These are phyloP conservation scores for Anas platyrhynchos DNA, from an alignment of 2,113 vertebrate genomes.

Conservation along the genomic window DNA sequence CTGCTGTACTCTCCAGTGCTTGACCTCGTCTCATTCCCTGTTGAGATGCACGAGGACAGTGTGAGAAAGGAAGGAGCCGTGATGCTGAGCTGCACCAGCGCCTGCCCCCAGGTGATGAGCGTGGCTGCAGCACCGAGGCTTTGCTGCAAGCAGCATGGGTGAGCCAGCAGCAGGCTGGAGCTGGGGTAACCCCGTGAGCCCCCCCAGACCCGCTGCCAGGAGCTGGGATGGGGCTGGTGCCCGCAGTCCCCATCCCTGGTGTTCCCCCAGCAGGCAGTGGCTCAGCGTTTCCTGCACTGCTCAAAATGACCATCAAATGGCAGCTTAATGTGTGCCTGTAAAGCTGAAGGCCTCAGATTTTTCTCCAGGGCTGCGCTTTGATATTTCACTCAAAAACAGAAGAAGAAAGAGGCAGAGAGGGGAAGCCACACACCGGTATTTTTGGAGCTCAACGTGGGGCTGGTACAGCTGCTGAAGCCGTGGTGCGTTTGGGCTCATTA, in stretches of 20 bases:
- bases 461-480: not conserved
- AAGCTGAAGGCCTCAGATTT: not conserved
- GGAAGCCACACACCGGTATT: not conserved
- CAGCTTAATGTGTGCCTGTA: not conserved
- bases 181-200: not conserved
- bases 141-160: no score
- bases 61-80: not conserved
- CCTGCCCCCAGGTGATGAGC: not conserved
- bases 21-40: not conserved
- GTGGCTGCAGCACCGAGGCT: no score
- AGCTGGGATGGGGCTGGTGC: no score
- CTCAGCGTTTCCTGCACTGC: fast-evolving
- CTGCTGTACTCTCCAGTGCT: fast-evolving
- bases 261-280: fast-evolving
- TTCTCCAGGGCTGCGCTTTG: not conserved
- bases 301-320: not conserved
- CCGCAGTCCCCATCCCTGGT: fast-evolving
- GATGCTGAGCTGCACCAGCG: not conserved
- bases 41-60: not conserved
- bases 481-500: not conserved
- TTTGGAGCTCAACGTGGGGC: not conserved
- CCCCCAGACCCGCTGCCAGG: not conserved
- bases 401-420: not conserved
- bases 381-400: not conserved
- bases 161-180: not conserved